Conservation (phyloP, 2,888 invertebrate species). For the Ormyrus nitidulus region DNA sequence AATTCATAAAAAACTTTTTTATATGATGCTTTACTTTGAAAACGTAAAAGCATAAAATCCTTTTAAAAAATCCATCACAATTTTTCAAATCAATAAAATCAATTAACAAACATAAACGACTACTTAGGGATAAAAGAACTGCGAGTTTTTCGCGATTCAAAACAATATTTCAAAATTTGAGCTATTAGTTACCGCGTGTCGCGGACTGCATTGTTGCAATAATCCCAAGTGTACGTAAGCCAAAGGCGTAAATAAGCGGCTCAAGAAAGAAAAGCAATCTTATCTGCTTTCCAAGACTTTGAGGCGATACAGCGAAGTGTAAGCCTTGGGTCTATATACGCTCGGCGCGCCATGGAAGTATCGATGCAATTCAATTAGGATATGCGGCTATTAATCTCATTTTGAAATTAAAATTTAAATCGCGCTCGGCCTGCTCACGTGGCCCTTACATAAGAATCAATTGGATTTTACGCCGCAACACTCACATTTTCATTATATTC, state of each 20-base stretch:
- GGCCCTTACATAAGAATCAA: slow-evolving; percentile 6
- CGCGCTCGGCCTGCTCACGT: not conserved
- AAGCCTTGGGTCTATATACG: not conserved
- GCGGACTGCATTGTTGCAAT: slow-evolving; percentile 13
- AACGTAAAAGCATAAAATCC: not conserved
- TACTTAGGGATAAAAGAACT: no score
- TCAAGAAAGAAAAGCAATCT: slow-evolving; percentile 21
- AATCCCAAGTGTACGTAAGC: slow-evolving; percentile 12
- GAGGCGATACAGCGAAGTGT: not conserved
- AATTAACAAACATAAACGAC: not conserved
- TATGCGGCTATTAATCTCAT: slow-evolving; percentile 25
- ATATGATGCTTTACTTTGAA: not conserved
- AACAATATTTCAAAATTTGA: no score
- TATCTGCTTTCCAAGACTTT: slow-evolving; percentile 25
- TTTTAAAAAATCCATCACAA: not conserved
- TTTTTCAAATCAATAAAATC: not conserved
- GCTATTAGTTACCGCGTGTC: not conserved
- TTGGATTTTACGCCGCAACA: not conserved
- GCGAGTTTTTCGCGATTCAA: no score
- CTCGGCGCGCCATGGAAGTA: not conserved
- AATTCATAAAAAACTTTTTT: not conserved
- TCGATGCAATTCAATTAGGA: slow-evolving; percentile 25
- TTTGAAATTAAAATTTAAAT: slow-evolving; percentile 24
- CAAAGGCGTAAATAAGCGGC: slow-evolving; percentile 30
- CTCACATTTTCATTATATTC: not conserved